Base-by-base conservation (phyloP, 2,113 vertebrate species). In the Pithys albifrons region DNA sequence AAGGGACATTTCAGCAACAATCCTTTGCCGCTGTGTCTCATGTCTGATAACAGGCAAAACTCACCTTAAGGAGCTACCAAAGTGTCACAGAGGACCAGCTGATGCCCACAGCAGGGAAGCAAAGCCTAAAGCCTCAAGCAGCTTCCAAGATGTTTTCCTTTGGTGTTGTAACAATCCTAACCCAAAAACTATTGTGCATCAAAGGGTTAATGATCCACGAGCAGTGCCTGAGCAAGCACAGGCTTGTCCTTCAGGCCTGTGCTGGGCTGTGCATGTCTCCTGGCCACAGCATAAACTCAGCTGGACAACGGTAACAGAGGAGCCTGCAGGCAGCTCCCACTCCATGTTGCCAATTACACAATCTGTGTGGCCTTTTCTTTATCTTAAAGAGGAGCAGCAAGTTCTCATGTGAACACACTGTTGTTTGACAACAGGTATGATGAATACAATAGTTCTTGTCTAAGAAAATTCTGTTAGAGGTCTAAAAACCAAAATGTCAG, bases 281-380 rank as follows among this genome's bases (percentile, higher is more conserved):
- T 39, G 45, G 28, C 25, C 1, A 2, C 45, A 37, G 73, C 29
- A 33, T 41, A 65, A 81, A 54, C n/a, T 61, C 35, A 31, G 61
- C 46, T 77, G 59, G 22, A 8, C 28, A 37, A 41, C 11, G 39
- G 41, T 33, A 91, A 69, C 54, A 70, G 45, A 84, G 73, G 16
- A 73, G 46, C 41, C 27, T 1, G 0, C n/a, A 25, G 76, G 61
- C 93, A 85, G 73, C 89, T 96, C 87, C 93, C 73, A 74, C 80
- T 64, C 2, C 0, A 1, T 77, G 33, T 37, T 54, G 59, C 35
- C 0, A 1, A 11, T 49, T 67, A 19, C 51, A 78, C 69, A 18
- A 71, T 28, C 46, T 67, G 55, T 17, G 1, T 64, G 51, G 43
- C 84, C 91, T 91, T 81, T 48, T 35, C 55, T 43, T 71, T 91